These are phyloP conservation scores for Dinomys branickii DNA, from an alignment of 2,113 vertebrate genomes.

Conservation along the genomic window DNA sequence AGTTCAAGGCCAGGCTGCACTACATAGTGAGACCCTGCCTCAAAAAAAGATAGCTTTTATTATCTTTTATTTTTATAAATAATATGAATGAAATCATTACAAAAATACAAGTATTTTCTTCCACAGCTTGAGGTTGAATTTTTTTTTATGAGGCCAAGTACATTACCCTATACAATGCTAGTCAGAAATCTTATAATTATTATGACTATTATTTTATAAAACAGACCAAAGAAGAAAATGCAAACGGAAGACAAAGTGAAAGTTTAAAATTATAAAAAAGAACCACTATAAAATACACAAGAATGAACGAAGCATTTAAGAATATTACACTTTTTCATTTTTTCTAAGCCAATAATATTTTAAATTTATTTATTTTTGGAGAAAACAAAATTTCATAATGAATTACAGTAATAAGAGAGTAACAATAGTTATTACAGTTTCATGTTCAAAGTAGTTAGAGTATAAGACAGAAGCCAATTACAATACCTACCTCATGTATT, in stretches of 20 bases:
- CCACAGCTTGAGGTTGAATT: constrained; percentile 27
- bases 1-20: too few species aligned
- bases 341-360: not conserved
- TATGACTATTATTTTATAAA: constrained; percentile 1
- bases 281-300: not conserved
- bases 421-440: not conserved
- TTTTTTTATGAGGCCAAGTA: not conserved
- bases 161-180: not conserved
- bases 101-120: constrained; percentile 42
- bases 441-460: not conserved
- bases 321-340: constrained; percentile 39
- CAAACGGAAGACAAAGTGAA: not conserved
- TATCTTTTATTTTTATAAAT: constrained; percentile 61
- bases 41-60: not conserved
- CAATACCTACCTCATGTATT: too few species aligned
- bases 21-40: too few species aligned
- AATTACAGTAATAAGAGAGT: not conserved
- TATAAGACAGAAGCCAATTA: not conserved
- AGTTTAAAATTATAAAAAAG: not conserved
- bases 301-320: not conserved
- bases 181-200: not conserved
- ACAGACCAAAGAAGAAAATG: not conserved
- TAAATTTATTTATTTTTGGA: not conserved
- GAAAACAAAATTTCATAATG: not conserved
- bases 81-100: constrained; percentile 33